Percentiles rank a stretch among this genome's conserved stretches.
These are phyloP conservation scores for Callopanchax toddi DNA, from an alignment of 2,113 vertebrate species.

Conservation along the genomic window DNA sequence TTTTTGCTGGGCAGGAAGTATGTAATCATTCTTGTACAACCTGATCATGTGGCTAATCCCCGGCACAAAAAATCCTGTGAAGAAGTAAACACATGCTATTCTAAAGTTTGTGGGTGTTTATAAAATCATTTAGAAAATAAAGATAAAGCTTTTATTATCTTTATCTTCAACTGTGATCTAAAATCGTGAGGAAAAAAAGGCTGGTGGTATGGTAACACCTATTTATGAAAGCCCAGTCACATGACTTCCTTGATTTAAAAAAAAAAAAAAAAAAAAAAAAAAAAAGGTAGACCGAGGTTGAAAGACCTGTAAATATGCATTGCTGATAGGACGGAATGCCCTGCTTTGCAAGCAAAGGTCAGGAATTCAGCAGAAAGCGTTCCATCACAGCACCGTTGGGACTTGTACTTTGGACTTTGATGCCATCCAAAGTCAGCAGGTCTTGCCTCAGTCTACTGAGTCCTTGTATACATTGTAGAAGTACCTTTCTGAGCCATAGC, in stretches of 20 bases:
- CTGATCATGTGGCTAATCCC: too few relatives aligned
- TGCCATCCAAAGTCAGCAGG: not conserved
- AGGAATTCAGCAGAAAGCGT: conserved; percentile 17
- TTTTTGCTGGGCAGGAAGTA: too few relatives aligned
- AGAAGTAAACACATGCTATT: too few relatives aligned
- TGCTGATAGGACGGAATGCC: conserved; percentile 21
- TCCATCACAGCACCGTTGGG: conserved; percentile 10
- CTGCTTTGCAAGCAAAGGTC: conserved; percentile 22
- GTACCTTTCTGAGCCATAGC: conserved; percentile 10
- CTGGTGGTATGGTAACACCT: not conserved
- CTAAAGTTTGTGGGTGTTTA: not conserved
- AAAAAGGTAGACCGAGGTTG: not conserved
- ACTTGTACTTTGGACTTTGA: conserved; percentile 51
- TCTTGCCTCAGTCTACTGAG: conserved; percentile 24
- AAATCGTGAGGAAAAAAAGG: not conserved
- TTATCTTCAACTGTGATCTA: too few relatives aligned
- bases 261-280: not conserved
- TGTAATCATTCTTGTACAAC: too few relatives aligned
- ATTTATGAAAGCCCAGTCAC: not conserved
- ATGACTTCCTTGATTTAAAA: conserved; percentile 20
- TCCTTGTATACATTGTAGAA: conserved; percentile 3
- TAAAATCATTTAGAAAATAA: not conserved
- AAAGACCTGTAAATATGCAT: conserved; percentile 3
- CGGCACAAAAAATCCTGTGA: too few relatives aligned
- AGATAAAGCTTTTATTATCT: not conserved